Evolutionary conservation across 2,113 vertebrate genomes (phyloP).

Genomic region (Copsychus sechellarum): DNA sequence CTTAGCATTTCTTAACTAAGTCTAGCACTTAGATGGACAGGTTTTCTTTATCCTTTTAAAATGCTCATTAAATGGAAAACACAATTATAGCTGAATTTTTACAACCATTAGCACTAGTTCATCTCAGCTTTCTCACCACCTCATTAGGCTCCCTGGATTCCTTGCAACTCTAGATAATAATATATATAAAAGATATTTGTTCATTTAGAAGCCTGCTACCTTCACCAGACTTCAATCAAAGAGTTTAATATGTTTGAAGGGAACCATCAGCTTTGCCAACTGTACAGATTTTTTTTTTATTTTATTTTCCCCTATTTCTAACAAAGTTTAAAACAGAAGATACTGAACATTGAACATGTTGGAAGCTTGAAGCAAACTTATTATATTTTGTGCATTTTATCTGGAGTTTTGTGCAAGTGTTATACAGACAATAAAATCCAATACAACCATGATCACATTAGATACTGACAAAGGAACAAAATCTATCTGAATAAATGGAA

Average conservation of each 20-base stretch:
- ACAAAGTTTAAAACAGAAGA: background rate
- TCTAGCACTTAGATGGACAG: background rate
- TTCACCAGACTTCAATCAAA: background rate
- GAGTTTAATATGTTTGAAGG: background rate
- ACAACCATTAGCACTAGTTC: background rate
- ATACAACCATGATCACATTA: background rate
- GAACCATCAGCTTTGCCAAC: background rate
- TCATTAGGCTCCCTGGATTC: background rate
- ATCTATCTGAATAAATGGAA: background rate
- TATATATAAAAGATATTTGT: background rate
- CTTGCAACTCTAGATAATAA: background rate
- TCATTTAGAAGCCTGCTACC: background rate
- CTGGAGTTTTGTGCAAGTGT: background rate
- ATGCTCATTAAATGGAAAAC: background rate
- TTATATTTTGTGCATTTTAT: slow-evolving; percentile 20
- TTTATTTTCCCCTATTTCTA: background rate
- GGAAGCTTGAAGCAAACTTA: background rate
- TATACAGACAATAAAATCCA: background rate
- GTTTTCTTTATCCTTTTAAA: background rate
- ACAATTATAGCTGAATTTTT: background rate
- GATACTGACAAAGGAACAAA: background rate
- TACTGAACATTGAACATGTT: background rate
- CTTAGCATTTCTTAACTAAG: background rate
- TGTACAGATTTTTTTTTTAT: background rate
- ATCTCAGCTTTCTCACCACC: background rate